phyloP scores from a whole-genome alignment of 2,113 vertebrate genomes.

The Enhydra lutris region DNA sequence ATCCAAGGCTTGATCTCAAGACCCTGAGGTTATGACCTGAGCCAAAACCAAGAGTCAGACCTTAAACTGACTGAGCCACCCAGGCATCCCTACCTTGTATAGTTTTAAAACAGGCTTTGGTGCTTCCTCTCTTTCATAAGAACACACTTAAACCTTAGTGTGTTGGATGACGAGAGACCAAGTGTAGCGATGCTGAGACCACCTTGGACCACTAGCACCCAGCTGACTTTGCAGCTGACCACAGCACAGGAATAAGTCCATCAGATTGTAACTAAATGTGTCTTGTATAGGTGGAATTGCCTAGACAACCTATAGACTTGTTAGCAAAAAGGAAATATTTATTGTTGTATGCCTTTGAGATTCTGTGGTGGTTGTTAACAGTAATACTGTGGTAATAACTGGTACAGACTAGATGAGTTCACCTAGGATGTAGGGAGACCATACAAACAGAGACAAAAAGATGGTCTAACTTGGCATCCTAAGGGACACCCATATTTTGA shows the following conservation, averaged over 20 bases:
- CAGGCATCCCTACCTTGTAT: background rate
- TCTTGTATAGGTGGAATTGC: background rate
- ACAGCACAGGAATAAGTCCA: background rate
- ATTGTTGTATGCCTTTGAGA: background rate
- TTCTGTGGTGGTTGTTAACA: background rate
- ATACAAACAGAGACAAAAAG: background rate
- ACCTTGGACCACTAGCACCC: background rate
- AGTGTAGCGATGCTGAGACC: background rate
- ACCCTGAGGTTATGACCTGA: background rate
- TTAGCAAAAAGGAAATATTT: background rate
- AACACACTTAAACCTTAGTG: background rate
- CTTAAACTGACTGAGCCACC: background rate
- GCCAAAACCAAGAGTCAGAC: background rate
- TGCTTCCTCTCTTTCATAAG: background rate
- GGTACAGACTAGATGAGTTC: background rate
- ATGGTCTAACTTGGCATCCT: background rate
- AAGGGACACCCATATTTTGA: background rate
- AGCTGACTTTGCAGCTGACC: background rate
- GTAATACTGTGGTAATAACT: background rate
- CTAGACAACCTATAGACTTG: background rate
- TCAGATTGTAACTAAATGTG: background rate
- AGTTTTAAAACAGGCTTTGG: background rate
- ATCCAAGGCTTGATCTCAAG: background rate
- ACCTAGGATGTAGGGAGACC: background rate
- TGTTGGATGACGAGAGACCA: background rate